A percentile compares a stretch with the other conserved stretches of the same genome.
These are phyloP conservation scores for Cyclophora albipunctata DNA, from an alignment of 2,888 invertebrate species.

Conservation along the genomic window DNA sequence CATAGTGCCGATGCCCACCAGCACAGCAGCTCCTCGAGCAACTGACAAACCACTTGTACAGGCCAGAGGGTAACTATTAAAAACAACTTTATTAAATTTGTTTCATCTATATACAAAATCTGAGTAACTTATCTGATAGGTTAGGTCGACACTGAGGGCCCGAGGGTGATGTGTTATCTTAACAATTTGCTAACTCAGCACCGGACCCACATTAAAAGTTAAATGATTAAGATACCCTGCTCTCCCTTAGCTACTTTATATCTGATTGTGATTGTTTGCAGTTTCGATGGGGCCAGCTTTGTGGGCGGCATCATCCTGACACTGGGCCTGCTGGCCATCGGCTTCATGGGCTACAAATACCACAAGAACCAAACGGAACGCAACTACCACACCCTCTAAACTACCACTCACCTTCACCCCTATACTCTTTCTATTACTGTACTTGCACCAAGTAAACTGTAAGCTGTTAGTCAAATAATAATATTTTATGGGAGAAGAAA, in stretches of 20 bases:
- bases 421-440: constrained; percentile 21
- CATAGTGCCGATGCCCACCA: no score
- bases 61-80: constrained; percentile 44
- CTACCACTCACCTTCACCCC: constrained; percentile 16
- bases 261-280: constrained; percentile 32
- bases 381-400: constrained; percentile 92
- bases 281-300: constrained; percentile 86
- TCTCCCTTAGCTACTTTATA: not conserved
- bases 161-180: no score
- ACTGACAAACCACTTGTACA: constrained; percentile 23
- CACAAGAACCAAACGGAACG: constrained; percentile 89
- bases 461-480: no score
- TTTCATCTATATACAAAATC: not conserved
- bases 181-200: no score
- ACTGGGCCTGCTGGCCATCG: constrained; percentile 85
- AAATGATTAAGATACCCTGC: not conserved
- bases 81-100: not conserved
- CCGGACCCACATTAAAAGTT: not conserved
- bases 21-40: no score
- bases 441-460: constrained; percentile 49
- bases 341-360: constrained; percentile 89
- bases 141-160: no score
- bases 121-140: no score
- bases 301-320: constrained; percentile 90
- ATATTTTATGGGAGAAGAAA: no score